These are phyloP conservation scores for Trachops cirrhosus DNA, from an alignment of 2,797 vertebrate genomes.

Conservation along the genomic window DNA sequence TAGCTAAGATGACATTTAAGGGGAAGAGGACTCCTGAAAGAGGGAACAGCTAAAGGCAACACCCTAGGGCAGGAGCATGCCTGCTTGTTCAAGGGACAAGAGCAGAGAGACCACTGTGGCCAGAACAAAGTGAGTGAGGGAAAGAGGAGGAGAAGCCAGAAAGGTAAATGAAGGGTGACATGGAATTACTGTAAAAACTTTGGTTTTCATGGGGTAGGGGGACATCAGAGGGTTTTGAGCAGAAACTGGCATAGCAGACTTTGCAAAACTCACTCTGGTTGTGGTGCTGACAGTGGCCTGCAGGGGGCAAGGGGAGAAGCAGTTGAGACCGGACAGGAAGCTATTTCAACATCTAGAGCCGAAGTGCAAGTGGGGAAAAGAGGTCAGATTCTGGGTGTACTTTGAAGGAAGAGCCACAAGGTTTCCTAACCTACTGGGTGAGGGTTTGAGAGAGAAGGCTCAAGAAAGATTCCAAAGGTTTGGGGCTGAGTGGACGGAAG, in stretches of 20 bases:
- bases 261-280: not conserved
- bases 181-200: not conserved
- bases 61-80: not conserved
- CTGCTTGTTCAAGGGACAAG: not conserved
- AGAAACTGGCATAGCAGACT: not conserved
- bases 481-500: not conserved
- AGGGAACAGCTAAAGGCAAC: not conserved
- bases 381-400: not conserved
- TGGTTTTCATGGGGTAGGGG: not conserved
- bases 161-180: not conserved
- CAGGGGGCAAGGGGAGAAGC: not conserved
- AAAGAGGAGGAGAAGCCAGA: not conserved
- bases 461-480: not conserved
- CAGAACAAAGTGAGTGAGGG: not conserved
- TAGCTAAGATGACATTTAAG: not conserved
- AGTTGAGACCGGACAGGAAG: not conserved
- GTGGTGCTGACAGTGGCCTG: not conserved
- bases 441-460: not conserved
- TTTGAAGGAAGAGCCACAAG: not conserved
- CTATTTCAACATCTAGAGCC: not conserved
- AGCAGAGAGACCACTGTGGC: not conserved
- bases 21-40: not conserved
- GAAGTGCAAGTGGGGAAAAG: not conserved
- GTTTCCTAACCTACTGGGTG: not conserved
- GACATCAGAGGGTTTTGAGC: not conserved